Conservation (phyloP, 2,888 invertebrate genomes). For the Tryphoninae sp. region DNA sequence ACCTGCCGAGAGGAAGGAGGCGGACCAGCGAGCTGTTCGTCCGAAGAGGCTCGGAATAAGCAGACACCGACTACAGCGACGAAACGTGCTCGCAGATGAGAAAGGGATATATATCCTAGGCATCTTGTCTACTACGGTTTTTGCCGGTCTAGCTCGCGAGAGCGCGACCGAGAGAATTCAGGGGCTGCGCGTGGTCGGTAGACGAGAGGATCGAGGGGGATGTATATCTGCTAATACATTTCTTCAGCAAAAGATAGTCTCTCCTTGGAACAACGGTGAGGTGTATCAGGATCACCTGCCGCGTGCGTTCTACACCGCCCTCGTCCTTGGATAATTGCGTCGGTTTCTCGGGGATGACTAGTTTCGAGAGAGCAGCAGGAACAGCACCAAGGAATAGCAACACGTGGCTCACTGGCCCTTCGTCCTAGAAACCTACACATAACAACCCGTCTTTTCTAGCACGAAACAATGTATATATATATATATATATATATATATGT, state of each 20-base stretch:
- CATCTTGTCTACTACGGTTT: conserved; percentile 76
- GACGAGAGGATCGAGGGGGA: not conserved
- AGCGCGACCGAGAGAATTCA: conserved; percentile 68
- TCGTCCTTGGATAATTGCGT: conserved; percentile 78
- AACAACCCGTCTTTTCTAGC: conserved; percentile 55
- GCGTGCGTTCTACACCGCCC: conserved; percentile 65
- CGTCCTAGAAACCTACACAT: conserved; percentile 41
- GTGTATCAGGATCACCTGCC: conserved; percentile 75
- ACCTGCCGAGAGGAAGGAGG: conserved; percentile 75
- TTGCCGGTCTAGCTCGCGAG: conserved; percentile 72
- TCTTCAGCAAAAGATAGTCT: conserved; percentile 57
- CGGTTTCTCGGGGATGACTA: conserved; percentile 64
- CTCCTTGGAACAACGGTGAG: conserved; percentile 44
- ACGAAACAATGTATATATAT: conserved; percentile 26
- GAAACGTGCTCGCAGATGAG: conserved; percentile 66
- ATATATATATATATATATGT: not conserved
- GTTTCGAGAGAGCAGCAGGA: conserved; percentile 26
- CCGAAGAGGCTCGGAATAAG: conserved; percentile 56
- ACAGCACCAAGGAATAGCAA: conserved; percentile 33
- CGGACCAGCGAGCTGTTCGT: conserved; percentile 61
- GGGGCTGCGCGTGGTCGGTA: not conserved
- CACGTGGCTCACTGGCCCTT: conserved; percentile 23
- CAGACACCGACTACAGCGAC: conserved; percentile 65
- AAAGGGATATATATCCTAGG: conserved; percentile 71
- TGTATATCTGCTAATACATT: conserved; percentile 76